Base-by-base conservation (phyloP, 2,797 vertebrate species). In the Coendou prehensilis region DNA sequence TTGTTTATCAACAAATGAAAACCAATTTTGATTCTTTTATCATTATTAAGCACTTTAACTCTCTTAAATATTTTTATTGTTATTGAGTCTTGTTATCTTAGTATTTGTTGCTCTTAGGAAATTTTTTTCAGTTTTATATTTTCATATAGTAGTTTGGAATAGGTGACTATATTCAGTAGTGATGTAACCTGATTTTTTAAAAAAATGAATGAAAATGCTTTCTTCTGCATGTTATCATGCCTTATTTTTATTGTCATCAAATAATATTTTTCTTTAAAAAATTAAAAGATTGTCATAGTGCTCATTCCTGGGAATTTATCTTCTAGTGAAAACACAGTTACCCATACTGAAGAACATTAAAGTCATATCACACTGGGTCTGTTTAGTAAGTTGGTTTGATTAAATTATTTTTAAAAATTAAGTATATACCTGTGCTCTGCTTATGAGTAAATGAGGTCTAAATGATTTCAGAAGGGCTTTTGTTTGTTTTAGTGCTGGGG, bases 181-280 rank as follows among this genome's bases (percentile, higher is more conserved):
- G 69, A 50, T 8, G 17, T 78, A 87, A 59, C 17, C 20, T 57
- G 69, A 71, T 11, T 86, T 89, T 59, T 54, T 52, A 9, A 6
- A 80, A 9, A 6, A 80, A 57, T 90, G 4, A 63, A 41, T 87
- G 18, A 50, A 80, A n/a, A 14, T 82, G 6, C 69, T 87, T 94
- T 64, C 59, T 80, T 78, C 13, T 93, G 28, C 56, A 71, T 92
- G 11, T 47, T 94, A 67, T 87, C 92, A 84, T 97, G 4, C 23
- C 80, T 78, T 79, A 41, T 30, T 64, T 87, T 86, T 87, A 61
- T 23, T 63, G 23, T 73, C 83, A 89, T 47, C 33, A 61, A 93
- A 59, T 83, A 88, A 17, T 59, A 50, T 87, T 9, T 84, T 67
- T 73, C 10, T 89, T 79, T 22, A 17, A 81, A 75, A 78, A n/a